Conservation (phyloP, 2,888 invertebrate species). For the Plebejus anna region DNA sequence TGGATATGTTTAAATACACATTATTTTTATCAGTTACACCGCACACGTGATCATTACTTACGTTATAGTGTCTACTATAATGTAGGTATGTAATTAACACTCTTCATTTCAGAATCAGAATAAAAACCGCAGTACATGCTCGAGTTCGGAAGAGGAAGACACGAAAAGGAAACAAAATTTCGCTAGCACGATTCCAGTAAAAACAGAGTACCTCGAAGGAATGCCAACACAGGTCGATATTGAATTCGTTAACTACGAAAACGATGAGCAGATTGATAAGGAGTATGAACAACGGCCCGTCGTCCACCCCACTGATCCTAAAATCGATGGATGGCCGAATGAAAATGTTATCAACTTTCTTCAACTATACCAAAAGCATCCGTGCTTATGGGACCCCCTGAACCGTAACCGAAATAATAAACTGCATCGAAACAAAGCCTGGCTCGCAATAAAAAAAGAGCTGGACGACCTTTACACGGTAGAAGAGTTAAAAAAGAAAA, state of each 20-base stretch:
- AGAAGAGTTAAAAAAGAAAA: constrained; percentile 22
- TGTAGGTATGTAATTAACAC: not conserved
- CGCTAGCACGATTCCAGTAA: not conserved
- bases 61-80: not conserved
- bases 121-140: not conserved
- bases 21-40: not conserved
- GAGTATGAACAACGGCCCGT: not conserved
- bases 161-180: not conserved
- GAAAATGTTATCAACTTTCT: constrained; percentile 22
- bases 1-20: not conserved
- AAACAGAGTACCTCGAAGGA: not conserved
- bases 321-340: constrained; percentile 11
- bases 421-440: not conserved
- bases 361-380: constrained; percentile 1
- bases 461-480: not conserved
- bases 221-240: not conserved
- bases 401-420: constrained; percentile 2
- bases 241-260: not conserved
- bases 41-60: not conserved
- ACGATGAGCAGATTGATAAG: not conserved
- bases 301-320: not conserved
- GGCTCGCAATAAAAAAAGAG: constrained; percentile 8
- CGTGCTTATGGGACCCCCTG: constrained; percentile 20
- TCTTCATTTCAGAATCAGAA: constrained; percentile 8
- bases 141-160: not conserved